These are phyloP conservation scores for Leucoma salicis DNA, from an alignment of 2,888 invertebrate genomes.

Conservation along the genomic window DNA sequence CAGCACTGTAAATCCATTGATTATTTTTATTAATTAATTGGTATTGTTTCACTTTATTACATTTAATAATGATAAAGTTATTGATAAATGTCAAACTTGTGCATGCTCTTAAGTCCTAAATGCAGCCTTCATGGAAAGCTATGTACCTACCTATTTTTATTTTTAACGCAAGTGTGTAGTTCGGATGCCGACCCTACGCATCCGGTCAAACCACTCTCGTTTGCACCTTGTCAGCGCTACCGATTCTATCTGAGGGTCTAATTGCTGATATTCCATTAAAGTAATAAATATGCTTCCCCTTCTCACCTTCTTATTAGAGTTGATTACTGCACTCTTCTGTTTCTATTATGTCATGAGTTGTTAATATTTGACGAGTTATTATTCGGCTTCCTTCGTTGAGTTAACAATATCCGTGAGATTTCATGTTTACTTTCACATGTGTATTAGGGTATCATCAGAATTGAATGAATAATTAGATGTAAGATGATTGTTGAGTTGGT, in stretches of 20 bases:
- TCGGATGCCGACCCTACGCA: conserved; percentile 48
- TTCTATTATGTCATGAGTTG: conserved; percentile 71
- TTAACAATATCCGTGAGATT: conserved; percentile 58
- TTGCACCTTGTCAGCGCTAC: conserved; percentile 81
- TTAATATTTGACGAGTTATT: conserved; percentile 65
- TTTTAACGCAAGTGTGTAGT: conserved; percentile 36
- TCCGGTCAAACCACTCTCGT: conserved; percentile 76
- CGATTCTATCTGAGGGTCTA: conserved; percentile 74
- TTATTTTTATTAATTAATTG: too few species aligned
- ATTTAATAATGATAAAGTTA: too few species aligned
- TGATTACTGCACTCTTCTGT: conserved; percentile 61
- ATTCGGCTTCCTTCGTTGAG: conserved; percentile 52
- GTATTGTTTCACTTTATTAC: too few species aligned
- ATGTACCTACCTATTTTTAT: too few species aligned
- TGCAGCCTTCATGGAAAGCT: too few species aligned
- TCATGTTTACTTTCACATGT: conserved; percentile 57
- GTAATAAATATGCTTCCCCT: conserved; percentile 74
- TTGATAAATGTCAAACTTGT: too few species aligned
- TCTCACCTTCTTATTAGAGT: conserved; percentile 75
- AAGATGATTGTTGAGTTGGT: conserved; percentile 38
- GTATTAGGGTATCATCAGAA: conserved; percentile 48
- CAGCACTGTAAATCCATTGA: too few species aligned
- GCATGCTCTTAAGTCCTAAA: too few species aligned
- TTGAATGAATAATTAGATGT: conserved; percentile 49
- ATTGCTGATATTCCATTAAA: conserved; percentile 81